Evolutionary conservation across 2,113 vertebrate species (phyloP), one percentile per base, ranked within the genome.

Genomic region (Chaetodon auriga): DNA sequence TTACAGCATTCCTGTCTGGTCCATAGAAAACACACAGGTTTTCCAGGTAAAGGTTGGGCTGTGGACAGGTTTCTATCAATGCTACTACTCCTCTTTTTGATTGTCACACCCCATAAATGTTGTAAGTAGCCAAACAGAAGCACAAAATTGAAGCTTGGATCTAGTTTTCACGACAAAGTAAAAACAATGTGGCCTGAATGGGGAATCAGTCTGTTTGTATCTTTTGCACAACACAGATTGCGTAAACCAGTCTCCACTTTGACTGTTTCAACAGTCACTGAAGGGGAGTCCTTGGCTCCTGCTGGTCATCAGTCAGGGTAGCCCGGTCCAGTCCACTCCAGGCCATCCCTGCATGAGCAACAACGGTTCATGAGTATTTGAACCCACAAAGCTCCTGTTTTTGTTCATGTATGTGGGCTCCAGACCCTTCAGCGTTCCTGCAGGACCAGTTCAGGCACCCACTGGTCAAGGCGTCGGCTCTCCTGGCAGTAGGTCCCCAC

Each of bases 401-500:
- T 58, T 69, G 10, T 43, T 53, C n/a, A 11, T 41, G 54, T 12
- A 2, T 61, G 68, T 4, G 23, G 41, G 25, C 9, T 21, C 1
- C 14, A 13, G 75, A 49, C 16, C 21, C 35, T 64, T 95, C 96
- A 98, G 81, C 96, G 97, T 8, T 97, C 96, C 64, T 96, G 95
- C 76, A 99, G 95, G 16, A 96, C 90, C 18, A 99, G 93, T 61
- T 84, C 96, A 0, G 97, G 96, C 7, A 98, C 95, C 97, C 97
- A 98, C 90, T 98, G 97, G 87, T 99, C 95, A 35, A 91, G 94
- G 18, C 95, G 95, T 0, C 96, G 94, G 83, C 97, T 97, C 77
- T 99, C 97, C 51, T 95, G 93, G 51, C 97, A 99, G 80, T 96
- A 99, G 6, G 69, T 95, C 46, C 96, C 96, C 43, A 99, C 96